Conservation (phyloP, 2,888 invertebrate genomes). For the Drosophila lacicola region DNA sequence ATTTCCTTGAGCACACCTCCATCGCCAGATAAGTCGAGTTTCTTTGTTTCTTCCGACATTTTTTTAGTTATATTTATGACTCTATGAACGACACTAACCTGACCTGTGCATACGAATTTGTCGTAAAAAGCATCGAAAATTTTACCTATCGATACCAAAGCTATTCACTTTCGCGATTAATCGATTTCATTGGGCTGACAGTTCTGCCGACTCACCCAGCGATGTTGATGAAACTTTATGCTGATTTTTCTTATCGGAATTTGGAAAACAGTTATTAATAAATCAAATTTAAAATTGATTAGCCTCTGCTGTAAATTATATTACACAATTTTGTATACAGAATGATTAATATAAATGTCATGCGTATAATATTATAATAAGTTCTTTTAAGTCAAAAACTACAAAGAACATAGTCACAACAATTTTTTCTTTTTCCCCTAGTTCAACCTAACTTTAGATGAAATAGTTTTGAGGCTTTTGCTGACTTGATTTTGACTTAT, state of each 20-base stretch:
- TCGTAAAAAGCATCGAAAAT: conserved; percentile 20
- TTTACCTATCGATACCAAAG: conserved; percentile 31
- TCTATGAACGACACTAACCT: conserved; percentile 36
- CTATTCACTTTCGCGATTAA: conserved; percentile 1
- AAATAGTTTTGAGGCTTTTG: no score
- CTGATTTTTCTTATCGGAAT: not conserved
- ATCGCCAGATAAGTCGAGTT: conserved; percentile 83
- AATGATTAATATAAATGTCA: no score
- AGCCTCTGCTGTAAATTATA: no score
- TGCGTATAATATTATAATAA: no score
- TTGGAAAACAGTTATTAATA: not conserved
- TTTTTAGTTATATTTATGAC: conserved; percentile 35
- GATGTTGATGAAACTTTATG: not conserved
- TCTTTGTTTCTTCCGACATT: conserved; percentile 67
- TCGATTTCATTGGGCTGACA: conserved; percentile 13
- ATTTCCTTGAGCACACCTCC: conserved; percentile 83
- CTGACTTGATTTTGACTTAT: no score
- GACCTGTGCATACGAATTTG: conserved; percentile 17
- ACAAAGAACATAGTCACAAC: no score
- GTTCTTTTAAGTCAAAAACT: no score
- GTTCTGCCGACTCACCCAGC: not conserved
- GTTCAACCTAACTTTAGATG: no score
- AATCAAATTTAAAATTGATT: not conserved
- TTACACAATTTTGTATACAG: no score
- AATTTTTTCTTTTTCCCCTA: no score